A percentile compares a stretch with the other conserved stretches of the same genome.
Evolutionary conservation across 2,113 vertebrate genomes (phyloP).

Genomic region (Galbula dea): DNA sequence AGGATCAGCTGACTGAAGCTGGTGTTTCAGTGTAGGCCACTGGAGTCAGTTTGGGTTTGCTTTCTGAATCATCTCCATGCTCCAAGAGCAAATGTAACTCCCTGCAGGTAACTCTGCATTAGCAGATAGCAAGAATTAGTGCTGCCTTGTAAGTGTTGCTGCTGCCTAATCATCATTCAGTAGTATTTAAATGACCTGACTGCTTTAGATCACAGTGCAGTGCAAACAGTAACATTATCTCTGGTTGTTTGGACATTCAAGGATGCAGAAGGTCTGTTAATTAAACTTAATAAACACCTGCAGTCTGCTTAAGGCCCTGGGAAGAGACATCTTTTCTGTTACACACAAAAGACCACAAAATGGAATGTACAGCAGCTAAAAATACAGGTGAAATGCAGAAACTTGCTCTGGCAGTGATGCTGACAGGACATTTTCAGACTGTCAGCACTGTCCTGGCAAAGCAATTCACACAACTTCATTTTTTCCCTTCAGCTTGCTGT

Average conservation of each 20-base stretch:
- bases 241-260: neutral
- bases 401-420: neutral
- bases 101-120: neutral
- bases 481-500: neutral
- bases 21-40: neutral
- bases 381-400: neutral
- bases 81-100: neutral
- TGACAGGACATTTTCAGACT: neutral
- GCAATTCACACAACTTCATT: accelerated
- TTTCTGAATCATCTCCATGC: neutral
- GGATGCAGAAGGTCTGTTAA: neutral
- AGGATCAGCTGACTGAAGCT: neutral
- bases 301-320: neutral
- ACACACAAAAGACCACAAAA: neutral
- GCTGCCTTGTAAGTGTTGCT: neutral
- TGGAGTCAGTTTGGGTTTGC: neutral
- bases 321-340: neutral
- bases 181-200: neutral
- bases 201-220: neutral
- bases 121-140: neutral
- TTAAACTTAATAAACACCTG: conserved; percentile 9
- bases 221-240: conserved; percentile 20
- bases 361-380: neutral
- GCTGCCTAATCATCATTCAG: neutral
- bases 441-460: neutral